Evolutionary conservation across 2,113 vertebrate species (phyloP).

Genomic region (Stercorarius parasiticus): DNA sequence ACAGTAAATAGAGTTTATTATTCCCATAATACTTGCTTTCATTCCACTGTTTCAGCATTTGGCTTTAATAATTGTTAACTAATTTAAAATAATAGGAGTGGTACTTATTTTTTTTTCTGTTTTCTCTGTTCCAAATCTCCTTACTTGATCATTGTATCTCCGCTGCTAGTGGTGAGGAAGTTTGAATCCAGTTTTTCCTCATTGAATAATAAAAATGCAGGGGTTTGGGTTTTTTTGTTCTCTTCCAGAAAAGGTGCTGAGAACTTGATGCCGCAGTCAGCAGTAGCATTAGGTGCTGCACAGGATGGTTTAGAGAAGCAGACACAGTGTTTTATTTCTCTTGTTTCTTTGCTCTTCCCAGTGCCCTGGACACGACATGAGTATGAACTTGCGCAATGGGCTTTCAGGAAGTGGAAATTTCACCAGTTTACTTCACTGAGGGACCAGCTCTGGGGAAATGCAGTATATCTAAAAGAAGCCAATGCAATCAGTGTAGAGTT

Average conservation of each 20-base stretch:
- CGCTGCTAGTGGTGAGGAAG: background rate
- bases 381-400: constrained; percentile 93
- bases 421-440: constrained; percentile 97
- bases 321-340: background rate
- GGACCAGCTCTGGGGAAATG: constrained; percentile 96
- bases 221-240: background rate
- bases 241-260: background rate
- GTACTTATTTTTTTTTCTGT: background rate
- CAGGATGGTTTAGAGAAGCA: background rate
- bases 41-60: background rate
- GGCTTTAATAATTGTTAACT: background rate
- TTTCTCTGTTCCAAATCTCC: background rate
- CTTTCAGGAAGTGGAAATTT: constrained; percentile 96
- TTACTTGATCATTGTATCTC: background rate
- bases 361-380: constrained; percentile 95
- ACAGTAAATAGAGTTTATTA: background rate
- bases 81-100: background rate
- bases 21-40: background rate
- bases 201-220: background rate
- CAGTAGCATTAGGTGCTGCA: background rate
- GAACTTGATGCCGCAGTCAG: background rate
- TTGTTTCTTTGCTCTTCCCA: constrained; percentile 53
- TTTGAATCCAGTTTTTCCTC: background rate
- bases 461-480: constrained; percentile 95
- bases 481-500: constrained; percentile 97